These are phyloP conservation scores for Xestia sexstrigata DNA, from an alignment of 2,888 invertebrate genomes.

Conservation along the genomic window DNA sequence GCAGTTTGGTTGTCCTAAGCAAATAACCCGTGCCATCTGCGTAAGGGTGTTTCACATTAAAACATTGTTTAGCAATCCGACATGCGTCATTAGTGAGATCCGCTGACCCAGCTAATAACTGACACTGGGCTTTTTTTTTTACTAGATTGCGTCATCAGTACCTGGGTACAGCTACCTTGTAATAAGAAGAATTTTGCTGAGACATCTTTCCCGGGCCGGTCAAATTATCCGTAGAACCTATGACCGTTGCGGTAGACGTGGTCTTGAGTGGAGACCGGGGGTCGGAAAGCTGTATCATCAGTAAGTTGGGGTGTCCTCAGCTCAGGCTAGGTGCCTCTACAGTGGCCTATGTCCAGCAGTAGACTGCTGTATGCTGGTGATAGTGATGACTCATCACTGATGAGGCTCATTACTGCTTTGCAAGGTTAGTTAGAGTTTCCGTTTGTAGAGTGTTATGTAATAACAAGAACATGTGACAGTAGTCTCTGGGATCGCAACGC, in stretches of 20 bases:
- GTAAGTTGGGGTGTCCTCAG: neutral
- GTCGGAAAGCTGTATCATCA: neutral
- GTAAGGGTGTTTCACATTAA: constrained; percentile 88
- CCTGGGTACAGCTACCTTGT: neutral
- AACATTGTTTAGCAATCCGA: constrained; percentile 87
- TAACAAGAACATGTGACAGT: neutral
- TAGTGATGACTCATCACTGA: neutral
- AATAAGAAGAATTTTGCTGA: neutral
- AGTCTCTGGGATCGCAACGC: neutral
- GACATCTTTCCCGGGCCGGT: neutral
- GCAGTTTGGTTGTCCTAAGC: constrained; percentile 89
- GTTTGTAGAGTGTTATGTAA: neutral
- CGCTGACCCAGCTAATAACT: constrained; percentile 80
- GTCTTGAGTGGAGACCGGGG: neutral
- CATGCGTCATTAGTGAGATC: constrained; percentile 85
- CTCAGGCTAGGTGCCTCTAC: neutral
- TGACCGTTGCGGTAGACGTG: neutral
- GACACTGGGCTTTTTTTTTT: constrained; percentile 77
- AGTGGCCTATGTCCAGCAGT: neutral
- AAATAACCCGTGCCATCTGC: constrained; percentile 86
- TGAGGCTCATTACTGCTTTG: neutral
- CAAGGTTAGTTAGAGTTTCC: neutral
- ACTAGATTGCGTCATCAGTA: constrained; percentile 74
- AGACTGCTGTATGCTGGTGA: neutral
- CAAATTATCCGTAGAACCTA: neutral